Evolutionary conservation across 2,888 invertebrate species (phyloP), one percentile per base, ranked within the genome.

Genomic region (Chrysolina oricalcia): DNA sequence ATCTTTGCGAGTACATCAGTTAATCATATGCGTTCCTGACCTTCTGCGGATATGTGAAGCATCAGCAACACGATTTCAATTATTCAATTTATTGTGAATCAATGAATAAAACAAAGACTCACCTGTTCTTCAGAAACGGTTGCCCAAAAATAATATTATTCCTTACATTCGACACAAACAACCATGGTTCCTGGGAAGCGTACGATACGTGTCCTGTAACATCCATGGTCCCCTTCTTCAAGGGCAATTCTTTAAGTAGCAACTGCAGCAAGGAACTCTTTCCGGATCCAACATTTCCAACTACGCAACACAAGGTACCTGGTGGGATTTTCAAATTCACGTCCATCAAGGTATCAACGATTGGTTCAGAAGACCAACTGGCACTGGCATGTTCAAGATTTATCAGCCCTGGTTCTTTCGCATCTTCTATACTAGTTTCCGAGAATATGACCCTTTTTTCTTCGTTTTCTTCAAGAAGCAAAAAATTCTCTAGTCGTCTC

Each of bases 81-180:
- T n/a, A n/a, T n/a, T n/a, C n/a, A n/a, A n/a, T n/a, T n/a, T n/a
- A n/a, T n/a, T n/a, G n/a, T 35, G 8, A 8, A 8, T 35, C 35
- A 6, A 8, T 8, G 35, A 41, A 21, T 46, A 41, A n/a, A 62
- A 19, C 5, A 41, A 68, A 5, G 4, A 35, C 77, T 65, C 88
- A 90, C 67, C 91, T 89, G 17, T 89, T 84, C 79, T 91, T 90
- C 76, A 92, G 90, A 82, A 91, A 93, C 0, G 91, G 90, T 78
- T 91, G 89, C 0, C 96, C 96, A 87, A 97, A 96, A 11, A 95
- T 89, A 75, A 97, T 94, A 86, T 97, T 97, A 82, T 95, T 93
- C 59, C 93, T 90, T 0, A 97, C 91, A 4, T 93, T 92, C 0
- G 92, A 93, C 0, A 92, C 91, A 82, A 94, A 94, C 2, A 94